Evolutionary conservation across 2,888 invertebrate species (phyloP), one percentile per base, ranked within the genome.

Genomic region (Bombylius major): DNA sequence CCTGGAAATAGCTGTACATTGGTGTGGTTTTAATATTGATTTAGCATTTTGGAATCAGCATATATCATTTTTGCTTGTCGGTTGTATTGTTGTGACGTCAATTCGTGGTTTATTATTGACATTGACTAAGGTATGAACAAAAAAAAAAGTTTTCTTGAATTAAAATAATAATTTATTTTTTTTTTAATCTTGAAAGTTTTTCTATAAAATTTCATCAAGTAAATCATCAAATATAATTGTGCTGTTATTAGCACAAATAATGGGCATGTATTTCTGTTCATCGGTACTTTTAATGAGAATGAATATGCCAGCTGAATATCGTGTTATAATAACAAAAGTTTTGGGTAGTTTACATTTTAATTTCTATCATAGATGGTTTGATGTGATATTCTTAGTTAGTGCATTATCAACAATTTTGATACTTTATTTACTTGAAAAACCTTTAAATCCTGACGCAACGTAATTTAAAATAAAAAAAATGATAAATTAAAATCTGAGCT

Each of bases 251-350:
- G 99, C 98, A 2, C 97, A 99, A 77, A 90, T 99, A 65, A 99
- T 99, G 99, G 98, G 98, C 46, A 99, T 99, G 98, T 99, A 99
- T 71, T 99, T 99, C 76, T 93, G 98, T 54, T 97, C 97, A 0
- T 96, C 94, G 0, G 98, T 99, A 0, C 79, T 99, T 0, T 76
- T 99, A 47, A 94, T 99, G 86, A 78, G 99, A 39, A 99, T 99
- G 99, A 99, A 99, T 71, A 96, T 99, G 94, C 99, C 99, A 0
- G 83, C 89, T 0, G 95, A 99, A 71, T 99, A 99, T 73, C 81
- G 98, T 45, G 86, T 86, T 50, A 99, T 99, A 52, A 81, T 82
- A 55, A 81, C 82, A 0, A 81, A 82, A 77, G 98, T 99, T 0
- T 75, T 99, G 23, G 99, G 98, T 1, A 97, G 97, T 69, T 76